phyloP scores from a whole-genome alignment of 2,888 invertebrate genomes.

The Drosophila monieri region DNA sequence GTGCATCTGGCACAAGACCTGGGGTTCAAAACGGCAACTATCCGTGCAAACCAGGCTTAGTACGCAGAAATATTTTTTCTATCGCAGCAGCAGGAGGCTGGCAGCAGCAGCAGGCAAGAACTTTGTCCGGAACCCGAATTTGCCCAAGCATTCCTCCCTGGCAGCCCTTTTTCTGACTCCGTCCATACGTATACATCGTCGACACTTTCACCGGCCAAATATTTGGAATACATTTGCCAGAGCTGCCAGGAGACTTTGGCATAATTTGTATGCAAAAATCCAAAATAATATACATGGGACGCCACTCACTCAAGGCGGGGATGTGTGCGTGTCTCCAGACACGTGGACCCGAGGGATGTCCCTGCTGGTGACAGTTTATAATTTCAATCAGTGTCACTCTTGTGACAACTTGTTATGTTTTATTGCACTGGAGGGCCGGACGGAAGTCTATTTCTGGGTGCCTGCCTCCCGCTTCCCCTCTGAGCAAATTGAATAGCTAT shows the following conservation, averaged over 20 bases:
- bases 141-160: background rate
- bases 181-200: conserved; percentile 37
- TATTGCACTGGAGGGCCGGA: conserved; percentile 44
- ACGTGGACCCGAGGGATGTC: conserved; percentile 28
- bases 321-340: background rate
- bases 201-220: conserved; percentile 73
- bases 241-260: conserved; percentile 44
- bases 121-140: conserved; percentile 28
- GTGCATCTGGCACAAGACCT: conserved; percentile 23
- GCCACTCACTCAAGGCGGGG: conserved; percentile 17
- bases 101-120: conserved; percentile 22
- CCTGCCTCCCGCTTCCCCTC: conserved; percentile 1
- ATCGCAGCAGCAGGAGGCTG: conserved; percentile 33
- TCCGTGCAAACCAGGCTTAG: conserved; percentile 45
- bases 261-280: conserved; percentile 73
- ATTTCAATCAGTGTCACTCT: conserved; percentile 75
- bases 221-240: conserved; percentile 61
- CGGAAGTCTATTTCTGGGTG: conserved; percentile 2
- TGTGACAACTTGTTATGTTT: conserved; percentile 59
- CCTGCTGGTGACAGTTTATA: conserved; percentile 54
- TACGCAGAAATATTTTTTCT: conserved; percentile 45
- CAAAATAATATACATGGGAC: conserved; percentile 55
- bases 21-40: conserved; percentile 24
- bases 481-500: conserved; percentile 39
- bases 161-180: conserved; percentile 5